Evolutionary conservation across 2,113 vertebrate species (phyloP), one percentile per base, ranked within the genome.

Genomic region (Nyctibius bracteatus): DNA sequence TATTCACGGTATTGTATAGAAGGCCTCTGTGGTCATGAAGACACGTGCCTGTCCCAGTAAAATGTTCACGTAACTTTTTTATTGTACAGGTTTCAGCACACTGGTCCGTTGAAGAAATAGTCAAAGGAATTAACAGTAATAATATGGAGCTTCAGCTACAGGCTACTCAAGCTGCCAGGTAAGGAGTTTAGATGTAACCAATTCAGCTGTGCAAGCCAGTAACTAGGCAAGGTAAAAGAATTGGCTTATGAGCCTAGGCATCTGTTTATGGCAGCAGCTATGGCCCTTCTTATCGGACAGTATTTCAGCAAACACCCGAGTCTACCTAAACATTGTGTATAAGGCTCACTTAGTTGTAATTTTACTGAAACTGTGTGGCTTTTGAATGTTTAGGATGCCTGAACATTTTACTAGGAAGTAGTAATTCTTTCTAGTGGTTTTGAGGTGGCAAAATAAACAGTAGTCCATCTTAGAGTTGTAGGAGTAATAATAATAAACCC

Each of bases 151-250:
- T 97, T 75, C 99, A 99, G 94, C 97, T 99, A 21, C 98, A 99
- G 92, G 99, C 99, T 80, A 99, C 98, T 30, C 99, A 99, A 84
- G 98, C 98, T 93, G 99, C 98, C 74, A 98, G 99, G 99, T 99
- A 98, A 97, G 97, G 35, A 12, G 9, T 52, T 18, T 9, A 30
- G 13, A 49, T 28, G 41, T 75, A 77, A 41, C 37, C 13, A 31
- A 1, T 37, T 71, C 39, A 55, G 30, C 54, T 84, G 52, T 77
- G 21, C 65, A 67, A n/a, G 37, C 18, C 87, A 54, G 21, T 61
- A 46, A 62, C 59, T 12, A n/a, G 61, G 17, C 27, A 8, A 66
- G 55, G 39, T n/a, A 21, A 61, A 49, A 70, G 30, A 54, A 30
- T 0, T 74, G 13, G 31, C 9, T 39, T 66, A 5, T 7, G 25